Base-by-base conservation (phyloP, 2,888 invertebrate genomes). In the Stegophylla sp. region DNA sequence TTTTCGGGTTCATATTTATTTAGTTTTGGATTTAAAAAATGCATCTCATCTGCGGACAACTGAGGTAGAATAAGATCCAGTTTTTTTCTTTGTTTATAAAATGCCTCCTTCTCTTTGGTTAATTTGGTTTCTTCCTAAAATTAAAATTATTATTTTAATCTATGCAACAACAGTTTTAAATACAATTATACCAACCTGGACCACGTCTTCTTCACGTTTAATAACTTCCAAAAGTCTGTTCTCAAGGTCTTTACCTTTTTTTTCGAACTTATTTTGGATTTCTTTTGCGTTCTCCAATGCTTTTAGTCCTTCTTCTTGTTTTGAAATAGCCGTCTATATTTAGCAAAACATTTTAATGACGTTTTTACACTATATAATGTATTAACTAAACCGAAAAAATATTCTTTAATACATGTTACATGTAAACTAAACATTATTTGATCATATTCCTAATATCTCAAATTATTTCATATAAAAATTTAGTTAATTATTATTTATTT, bases 201-300 rank as follows among this genome's bases (percentile, higher is more conserved):
- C 7, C 1, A 79, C 13, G 13, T 63, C 71, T 71, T 79, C 79
- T 79, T 79, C 69, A 0, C 79, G 79, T 34, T 13, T 71, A 12
- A 79, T 71, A 17, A 79, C 34, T 2, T 71, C 71, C n/a, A 71
- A 63, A 7, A 79, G 26, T 61, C 79, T 34, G 4, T 79, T 79
- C 0, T 79, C 61, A 48, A 79, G 71, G 1, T 79, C 79, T 41
- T 79, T 69, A 1, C 79, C 79, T 13, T 71, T 79, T 63, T 71
- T 79, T 26, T 79, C 79, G 23, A 79, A 79, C 9, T 71, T 79
- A 51, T 69, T 79, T 79, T 79, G 79, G 51, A 79, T 79, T 7
- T 79, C 69, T 79, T 79, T 79, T 34, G 79, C 79, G 61, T 26
- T 79, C 12, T 79, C 79, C 9, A 79, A 63, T 12, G 79, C 59